These are phyloP conservation scores for Nautilus pompilius DNA, from an alignment of 1,140 invertebrate genomes.

Conservation along the genomic window DNA sequence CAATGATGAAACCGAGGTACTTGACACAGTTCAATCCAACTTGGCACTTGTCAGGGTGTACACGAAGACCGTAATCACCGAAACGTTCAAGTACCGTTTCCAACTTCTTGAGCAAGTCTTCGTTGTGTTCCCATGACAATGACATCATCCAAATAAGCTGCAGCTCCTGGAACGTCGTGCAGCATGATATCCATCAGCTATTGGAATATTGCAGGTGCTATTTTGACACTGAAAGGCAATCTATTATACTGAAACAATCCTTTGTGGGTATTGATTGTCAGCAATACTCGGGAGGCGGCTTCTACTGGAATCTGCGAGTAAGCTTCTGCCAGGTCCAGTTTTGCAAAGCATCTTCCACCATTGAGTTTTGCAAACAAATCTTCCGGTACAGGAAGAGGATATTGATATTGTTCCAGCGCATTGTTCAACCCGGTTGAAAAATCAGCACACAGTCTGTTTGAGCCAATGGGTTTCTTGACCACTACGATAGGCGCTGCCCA, in stretches of 20 bases:
- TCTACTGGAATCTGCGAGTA: constrained; percentile 37
- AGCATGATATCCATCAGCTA: constrained; percentile 53
- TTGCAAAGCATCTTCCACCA: constrained; percentile 20
- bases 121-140: constrained; percentile 6
- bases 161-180: constrained; percentile 19
- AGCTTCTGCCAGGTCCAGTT: constrained; percentile 35
- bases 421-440: constrained; percentile 33
- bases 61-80: not conserved
- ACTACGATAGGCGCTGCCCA: too few relatives aligned
- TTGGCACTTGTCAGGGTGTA: constrained; percentile 14
- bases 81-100: constrained; percentile 19
- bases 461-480: too few relatives aligned
- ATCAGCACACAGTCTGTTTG: constrained; percentile 45
- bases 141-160: constrained; percentile 15
- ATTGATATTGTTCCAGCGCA: too few relatives aligned
- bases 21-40: constrained; percentile 10
- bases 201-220: constrained; percentile 58
- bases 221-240: constrained; percentile 57
- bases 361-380: constrained; percentile 25
- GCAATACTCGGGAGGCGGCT: constrained; percentile 19
- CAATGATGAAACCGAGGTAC: constrained; percentile 18
- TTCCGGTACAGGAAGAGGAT: too few relatives aligned
- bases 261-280: constrained; percentile 49
- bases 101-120: constrained; percentile 17
- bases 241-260: constrained; percentile 55